Evolutionary conservation across 1,140 invertebrate genomes (phyloP).

Genomic region (Drosophila pachea): DNA sequence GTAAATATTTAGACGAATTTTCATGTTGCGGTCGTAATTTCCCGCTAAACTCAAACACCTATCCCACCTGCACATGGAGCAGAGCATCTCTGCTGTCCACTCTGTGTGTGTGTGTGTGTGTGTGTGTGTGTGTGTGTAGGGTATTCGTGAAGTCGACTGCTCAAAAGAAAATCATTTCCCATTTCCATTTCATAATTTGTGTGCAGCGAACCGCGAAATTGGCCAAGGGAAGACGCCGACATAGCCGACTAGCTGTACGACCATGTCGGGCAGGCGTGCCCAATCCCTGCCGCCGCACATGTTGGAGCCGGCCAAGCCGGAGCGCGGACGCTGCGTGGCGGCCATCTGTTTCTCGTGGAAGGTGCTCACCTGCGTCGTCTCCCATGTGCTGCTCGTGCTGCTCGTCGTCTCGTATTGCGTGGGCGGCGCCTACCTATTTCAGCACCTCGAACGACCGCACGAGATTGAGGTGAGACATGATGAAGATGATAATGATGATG

Average conservation of each 20-base stretch:
- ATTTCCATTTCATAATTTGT: conserved; percentile 45
- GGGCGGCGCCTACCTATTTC: conserved; percentile 91
- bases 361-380: conserved; percentile 90
- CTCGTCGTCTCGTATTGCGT: conserved; percentile 91
- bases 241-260: conserved; percentile 12
- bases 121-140: background rate
- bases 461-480: conserved; percentile 88
- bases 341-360: conserved; percentile 85
- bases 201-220: conserved; percentile 50
- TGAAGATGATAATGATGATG: too few species aligned
- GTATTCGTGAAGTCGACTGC: conserved; percentile 5
- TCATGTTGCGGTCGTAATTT: conserved; percentile 29
- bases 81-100: background rate
- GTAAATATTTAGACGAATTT: conserved; percentile 71
- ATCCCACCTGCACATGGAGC: background rate
- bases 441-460: conserved; percentile 86
- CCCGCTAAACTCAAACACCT: background rate
- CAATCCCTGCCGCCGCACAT: conserved; percentile 74
- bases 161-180: background rate
- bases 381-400: conserved; percentile 91
- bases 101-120: too few species aligned
- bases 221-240: conserved; percentile 30
- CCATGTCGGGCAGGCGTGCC: conserved; percentile 71
- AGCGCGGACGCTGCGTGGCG: conserved; percentile 79
- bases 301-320: conserved; percentile 66